Percentiles rank a stretch among this genome's conserved stretches.
Conservation (phyloP, 2,888 invertebrate species). For the Drosophila rellima region DNA sequence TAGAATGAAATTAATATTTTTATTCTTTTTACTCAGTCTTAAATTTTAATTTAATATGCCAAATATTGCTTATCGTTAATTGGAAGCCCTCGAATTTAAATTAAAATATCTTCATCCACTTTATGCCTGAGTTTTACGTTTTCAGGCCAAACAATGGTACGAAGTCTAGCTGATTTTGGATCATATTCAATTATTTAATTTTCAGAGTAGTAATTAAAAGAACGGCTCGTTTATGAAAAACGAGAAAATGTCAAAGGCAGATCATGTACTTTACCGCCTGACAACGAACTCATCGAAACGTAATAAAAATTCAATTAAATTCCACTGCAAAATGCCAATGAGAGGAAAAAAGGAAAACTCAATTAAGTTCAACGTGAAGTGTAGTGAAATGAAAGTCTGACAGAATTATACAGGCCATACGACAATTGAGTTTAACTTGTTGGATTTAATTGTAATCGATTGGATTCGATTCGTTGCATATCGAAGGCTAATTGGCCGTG, state of each 20-base stretch:
- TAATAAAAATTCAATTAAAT: constrained; percentile 51
- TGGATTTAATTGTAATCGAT: constrained; percentile 1
- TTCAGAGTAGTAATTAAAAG: constrained; percentile 41
- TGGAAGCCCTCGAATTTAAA: constrained; percentile 19
- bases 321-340: constrained; percentile 28
- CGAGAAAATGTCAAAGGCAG: constrained; percentile 45
- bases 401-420: constrained; percentile 6
- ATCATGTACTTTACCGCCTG: background rate
- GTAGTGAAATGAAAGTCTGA: constrained; percentile 19
- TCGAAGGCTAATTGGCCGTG: constrained; percentile 56
- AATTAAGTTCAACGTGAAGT: constrained; percentile 46
- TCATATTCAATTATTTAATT: constrained; percentile 39
- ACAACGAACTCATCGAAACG: constrained; percentile 5
- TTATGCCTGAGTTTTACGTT: constrained; percentile 17
- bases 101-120: constrained; percentile 21
- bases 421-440: constrained; percentile 30
- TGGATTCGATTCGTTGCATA: constrained; percentile 21
- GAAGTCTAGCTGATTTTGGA: constrained; percentile 24
- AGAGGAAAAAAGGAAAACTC: constrained; percentile 25
- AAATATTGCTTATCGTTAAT: background rate
- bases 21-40: background rate
- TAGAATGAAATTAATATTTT: background rate
- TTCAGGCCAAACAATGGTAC: constrained; percentile 8
- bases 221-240: constrained; percentile 1
- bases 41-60: background rate